phyloP scores from a whole-genome alignment of 2,888 invertebrate genomes.

The Platycheirus rosarum region DNA sequence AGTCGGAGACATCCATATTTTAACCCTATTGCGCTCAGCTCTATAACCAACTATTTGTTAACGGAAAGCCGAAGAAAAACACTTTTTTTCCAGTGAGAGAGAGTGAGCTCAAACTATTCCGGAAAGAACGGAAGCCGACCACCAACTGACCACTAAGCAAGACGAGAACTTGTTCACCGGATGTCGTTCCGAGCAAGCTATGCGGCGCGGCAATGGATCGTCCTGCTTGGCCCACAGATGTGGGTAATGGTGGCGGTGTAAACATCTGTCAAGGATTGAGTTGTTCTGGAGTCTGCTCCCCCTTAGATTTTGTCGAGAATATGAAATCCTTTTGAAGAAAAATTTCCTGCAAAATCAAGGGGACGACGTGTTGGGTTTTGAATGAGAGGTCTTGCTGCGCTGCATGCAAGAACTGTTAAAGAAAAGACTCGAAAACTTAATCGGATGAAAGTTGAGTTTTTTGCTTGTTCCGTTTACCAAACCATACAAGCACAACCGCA shows the following conservation, averaged over 20 bases:
- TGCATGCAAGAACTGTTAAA: background rate
- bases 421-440: slow-evolving; percentile 64
- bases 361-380: background rate
- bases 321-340: slow-evolving; percentile 70
- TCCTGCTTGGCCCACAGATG: slow-evolving; percentile 4
- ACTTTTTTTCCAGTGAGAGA: slow-evolving; percentile 3
- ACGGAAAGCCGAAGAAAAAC: slow-evolving; percentile 62
- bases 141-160: slow-evolving; percentile 74
- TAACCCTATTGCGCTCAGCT: slow-evolving; percentile 20
- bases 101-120: slow-evolving; percentile 42
- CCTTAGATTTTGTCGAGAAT: slow-evolving; percentile 47
- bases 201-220: background rate
- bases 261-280: slow-evolving; percentile 71
- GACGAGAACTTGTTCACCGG: slow-evolving; percentile 73
- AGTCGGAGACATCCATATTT: slow-evolving; percentile 63
- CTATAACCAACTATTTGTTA: slow-evolving; percentile 60
- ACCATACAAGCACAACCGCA: slow-evolving; percentile 54
- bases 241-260: slow-evolving; percentile 65
- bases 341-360: slow-evolving; percentile 30
- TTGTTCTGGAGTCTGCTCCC: slow-evolving; percentile 59
- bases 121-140: slow-evolving; percentile 65
- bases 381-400: no score
- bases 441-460: slow-evolving; percentile 61
- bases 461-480: slow-evolving; percentile 44
- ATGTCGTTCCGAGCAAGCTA: slow-evolving; percentile 50